Base-by-base conservation (phyloP, 2,888 invertebrate genomes). In the Diogma glabrata region DNA sequence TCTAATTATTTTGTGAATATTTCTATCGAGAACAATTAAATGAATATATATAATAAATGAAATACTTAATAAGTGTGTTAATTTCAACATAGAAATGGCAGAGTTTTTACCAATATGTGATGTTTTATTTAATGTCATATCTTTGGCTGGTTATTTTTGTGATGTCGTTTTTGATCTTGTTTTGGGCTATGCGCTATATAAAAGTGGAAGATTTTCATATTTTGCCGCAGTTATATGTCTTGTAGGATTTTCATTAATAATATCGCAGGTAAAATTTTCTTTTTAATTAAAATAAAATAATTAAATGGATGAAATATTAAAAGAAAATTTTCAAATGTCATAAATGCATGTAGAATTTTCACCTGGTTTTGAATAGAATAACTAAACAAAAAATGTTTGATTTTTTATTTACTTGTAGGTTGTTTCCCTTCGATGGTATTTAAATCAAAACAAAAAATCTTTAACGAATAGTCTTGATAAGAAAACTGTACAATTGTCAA, bases 41-140 rank as follows among this genome's bases (percentile, higher is more conserved):
- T 40, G 40, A 22, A 43, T 22, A 12, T 43, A 43, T 14, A 14
- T 43, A 43, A 43, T 43, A 22, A 22, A 43, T n/a, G 20, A 43
- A 43, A n/a, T 22, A 43, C 23, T 43, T 43, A n/a, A 14, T 20
- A 22, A 12, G n/a, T 43, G n/a, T 8, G 12, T 40, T 5, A 40
- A 12, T n/a, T n/a, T n/a, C n/a, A n/a, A n/a, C n/a, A n/a, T n/a
- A n/a, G 24, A 24, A 54, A 77, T 78, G 84, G 81, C 82, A 71
- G 89, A 91, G 75, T 90, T 90, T 70, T 76, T 91, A 70, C 90
- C 90, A 59, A 77, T 91, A 66, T 91, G 91, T 77, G 91, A 91
- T 73, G 85, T 90, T 57, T 75, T 91, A 47, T 91, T 91, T 75
- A 91, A 91, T 72, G 86, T 91, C 67, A 88, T 90, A 60, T 90